phyloP scores from a whole-genome alignment of 1,140 invertebrate species.

The Zelostemma sp. region DNA sequence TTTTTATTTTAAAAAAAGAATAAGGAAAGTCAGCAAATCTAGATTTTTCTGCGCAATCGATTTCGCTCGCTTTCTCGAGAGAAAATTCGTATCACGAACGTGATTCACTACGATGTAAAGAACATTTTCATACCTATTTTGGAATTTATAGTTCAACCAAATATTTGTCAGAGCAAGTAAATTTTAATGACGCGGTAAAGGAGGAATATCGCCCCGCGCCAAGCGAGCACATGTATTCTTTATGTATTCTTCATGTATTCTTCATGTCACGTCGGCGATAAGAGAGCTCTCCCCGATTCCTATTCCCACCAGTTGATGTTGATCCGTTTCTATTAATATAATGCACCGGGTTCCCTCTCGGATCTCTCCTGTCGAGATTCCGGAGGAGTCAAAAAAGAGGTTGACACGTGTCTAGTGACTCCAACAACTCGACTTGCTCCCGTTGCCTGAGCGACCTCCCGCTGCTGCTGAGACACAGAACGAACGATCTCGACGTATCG shows the following conservation, averaged over 20 bases:
- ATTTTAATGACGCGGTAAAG: too few relatives aligned
- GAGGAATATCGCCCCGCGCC: neutral
- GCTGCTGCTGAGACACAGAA: neutral
- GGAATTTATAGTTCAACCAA: too few relatives aligned
- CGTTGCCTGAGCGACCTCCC: constrained; percentile 9
- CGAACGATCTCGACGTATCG: neutral
- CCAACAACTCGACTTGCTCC: constrained; percentile 6
- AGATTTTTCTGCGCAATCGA: too few relatives aligned
- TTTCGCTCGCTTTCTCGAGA: too few relatives aligned
- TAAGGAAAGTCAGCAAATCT: too few relatives aligned
- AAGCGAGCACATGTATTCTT: constrained; percentile 6
- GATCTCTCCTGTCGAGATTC: constrained; percentile 23
- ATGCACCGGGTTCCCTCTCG: constrained; percentile 7
- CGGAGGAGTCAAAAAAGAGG: constrained; percentile 24
- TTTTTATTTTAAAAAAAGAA: too few relatives aligned
- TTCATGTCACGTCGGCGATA: constrained; percentile 9
- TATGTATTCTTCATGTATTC: too few relatives aligned
- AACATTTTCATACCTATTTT: too few relatives aligned
- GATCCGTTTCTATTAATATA: constrained; percentile 31
- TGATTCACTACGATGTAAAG: too few relatives aligned
- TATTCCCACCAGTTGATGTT: neutral
- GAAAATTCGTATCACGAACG: neutral
- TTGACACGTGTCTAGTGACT: constrained; percentile 18
- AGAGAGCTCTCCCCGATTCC: neutral
- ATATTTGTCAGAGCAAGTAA: too few relatives aligned